Evolutionary conservation across 2,888 invertebrate species (phyloP), one percentile per base, ranked within the genome.

Genomic region (Drosophila subsilvestris): DNA sequence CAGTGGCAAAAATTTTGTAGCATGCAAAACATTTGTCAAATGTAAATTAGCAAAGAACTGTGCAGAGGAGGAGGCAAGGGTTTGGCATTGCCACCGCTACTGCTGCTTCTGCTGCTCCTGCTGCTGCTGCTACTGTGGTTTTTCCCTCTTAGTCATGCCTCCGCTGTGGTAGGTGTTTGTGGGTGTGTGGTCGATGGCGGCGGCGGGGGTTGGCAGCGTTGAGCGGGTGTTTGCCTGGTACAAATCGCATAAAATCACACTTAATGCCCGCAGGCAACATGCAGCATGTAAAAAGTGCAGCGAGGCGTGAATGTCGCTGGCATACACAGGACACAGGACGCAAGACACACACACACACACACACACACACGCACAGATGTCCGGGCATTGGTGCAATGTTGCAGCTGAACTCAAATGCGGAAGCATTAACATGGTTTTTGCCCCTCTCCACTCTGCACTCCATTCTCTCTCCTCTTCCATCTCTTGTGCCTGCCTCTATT

Each of bases 21-120:
- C 88, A 86, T 78, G 84, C 88, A 83, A 88, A 88, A 88, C 90
- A 87, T 90, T 87, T 90, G 90, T 86, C 89, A 89, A 89, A 90
- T 87, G 90, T 85, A 87, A 87, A 90, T 87, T 87, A 89, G 90
- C 86, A 79, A 66, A 66, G 66, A 59, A 70, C 71, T 66, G 71
- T 57, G 42, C 10, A 32, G 50, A 51, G 12, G 49, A 43, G 51
- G 25, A 17, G 44, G 57, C 20, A 12, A 25, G 63, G 37, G 18
- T 48, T 18, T 58, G 37, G 42, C 63, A 63, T 58, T 25, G 56
- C 22, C 22, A 37, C 48, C 18, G 32, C 43, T 50, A 37, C 44
- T 54, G 25, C 51, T 59, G 29, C 25, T n/a, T n/a, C n/a, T 53
- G 68, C 50, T 67, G 63, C 37, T 50, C 42, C 44, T 44, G 25